These are phyloP conservation scores for Drosophila mauritiana DNA, from an alignment of 1,140 invertebrate species.

Conservation along the genomic window DNA sequence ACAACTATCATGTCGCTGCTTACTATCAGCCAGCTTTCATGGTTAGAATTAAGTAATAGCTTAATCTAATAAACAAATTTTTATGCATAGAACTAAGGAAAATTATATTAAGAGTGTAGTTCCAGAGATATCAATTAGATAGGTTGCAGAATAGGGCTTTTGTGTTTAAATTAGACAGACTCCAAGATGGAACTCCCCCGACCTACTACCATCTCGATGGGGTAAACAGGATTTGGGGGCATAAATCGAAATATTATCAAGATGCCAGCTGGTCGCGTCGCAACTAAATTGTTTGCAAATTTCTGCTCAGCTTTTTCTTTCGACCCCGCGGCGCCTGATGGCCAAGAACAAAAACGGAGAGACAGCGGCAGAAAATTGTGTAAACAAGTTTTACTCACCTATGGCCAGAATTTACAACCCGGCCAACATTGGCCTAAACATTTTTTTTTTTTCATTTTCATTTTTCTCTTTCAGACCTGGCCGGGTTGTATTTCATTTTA, in stretches of 20 bases:
- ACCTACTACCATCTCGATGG: not conserved
- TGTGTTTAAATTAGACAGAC: not conserved
- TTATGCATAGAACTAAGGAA: too few species aligned
- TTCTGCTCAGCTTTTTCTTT: slow-evolving; percentile 16
- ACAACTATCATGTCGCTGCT: not conserved
- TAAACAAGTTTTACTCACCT: slow-evolving; percentile 75
- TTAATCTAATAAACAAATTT: not conserved
- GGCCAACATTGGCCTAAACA: slow-evolving; percentile 40
- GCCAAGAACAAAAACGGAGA: slow-evolving; percentile 30
- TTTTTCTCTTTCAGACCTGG: not conserved
- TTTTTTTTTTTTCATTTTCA: slow-evolving; percentile 20
- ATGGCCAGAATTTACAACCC: slow-evolving; percentile 56
- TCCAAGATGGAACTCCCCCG: not conserved
- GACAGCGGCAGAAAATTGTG: slow-evolving; percentile 41
- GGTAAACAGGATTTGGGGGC: slow-evolving; percentile 18
- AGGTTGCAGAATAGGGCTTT: not conserved
- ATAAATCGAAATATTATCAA: slow-evolving; percentile 83
- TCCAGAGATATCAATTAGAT: not conserved
- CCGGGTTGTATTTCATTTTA: slow-evolving; percentile 57
- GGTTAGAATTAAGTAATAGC: not conserved
- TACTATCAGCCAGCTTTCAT: not conserved
- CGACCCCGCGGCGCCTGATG: slow-evolving; percentile 24
- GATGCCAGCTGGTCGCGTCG: slow-evolving; percentile 75
- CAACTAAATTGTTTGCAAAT: slow-evolving; percentile 66
- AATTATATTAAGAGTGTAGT: too few species aligned